Evolutionary conservation across 2,888 invertebrate species (phyloP), one percentile per base, ranked within the genome.

Genomic region (Lasioglossum figueresi): DNA sequence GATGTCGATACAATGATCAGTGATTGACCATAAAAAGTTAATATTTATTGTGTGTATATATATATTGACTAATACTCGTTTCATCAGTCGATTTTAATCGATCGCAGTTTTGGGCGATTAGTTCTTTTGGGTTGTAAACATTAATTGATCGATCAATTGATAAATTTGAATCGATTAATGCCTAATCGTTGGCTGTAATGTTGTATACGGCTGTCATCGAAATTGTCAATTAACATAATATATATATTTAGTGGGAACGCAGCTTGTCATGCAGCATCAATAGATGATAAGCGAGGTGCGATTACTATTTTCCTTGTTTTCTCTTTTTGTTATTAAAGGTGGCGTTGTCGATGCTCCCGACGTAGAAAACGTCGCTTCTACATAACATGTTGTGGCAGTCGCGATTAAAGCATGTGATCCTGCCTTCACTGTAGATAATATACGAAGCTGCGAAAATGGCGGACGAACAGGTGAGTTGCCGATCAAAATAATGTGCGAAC

Each of bases 381-480:
- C 77, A 76, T 80, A 80, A 87, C 71, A 79, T 71, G 80, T 76
- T 81, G 83, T 86, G 80, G 84, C 80, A 88, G 79, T 76, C 48
- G 83, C 83, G 81, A 85, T 82, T 88, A 86, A 86, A 82, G 90
- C 89, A 91, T 91, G 90, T 89, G 90, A 91, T 91, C 87, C 83
- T 88, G 82, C 83, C 87, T 89, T 91, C 88, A 91, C 79, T 88
- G 90, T 90, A 91, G 91, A 91, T 90, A 91, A 92, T 91, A 92
- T 91, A 91, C 92, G 87, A 93, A 94, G 93, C 93, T 95, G 94
- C 93, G 95, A 97, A 97, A 96, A 97, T 97, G 97, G 97, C 97
- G 96, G 97, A 97, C 95, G 97, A 97, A 96, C 97, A 97, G 97
- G 97, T 97, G 96, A 96, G 96, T 95, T 96, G 90, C 91, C 92